Evolutionary conservation across 1,140 invertebrate genomes (phyloP), one percentile per base, ranked within the genome.

Genomic region (Tribolium castaneum): DNA sequence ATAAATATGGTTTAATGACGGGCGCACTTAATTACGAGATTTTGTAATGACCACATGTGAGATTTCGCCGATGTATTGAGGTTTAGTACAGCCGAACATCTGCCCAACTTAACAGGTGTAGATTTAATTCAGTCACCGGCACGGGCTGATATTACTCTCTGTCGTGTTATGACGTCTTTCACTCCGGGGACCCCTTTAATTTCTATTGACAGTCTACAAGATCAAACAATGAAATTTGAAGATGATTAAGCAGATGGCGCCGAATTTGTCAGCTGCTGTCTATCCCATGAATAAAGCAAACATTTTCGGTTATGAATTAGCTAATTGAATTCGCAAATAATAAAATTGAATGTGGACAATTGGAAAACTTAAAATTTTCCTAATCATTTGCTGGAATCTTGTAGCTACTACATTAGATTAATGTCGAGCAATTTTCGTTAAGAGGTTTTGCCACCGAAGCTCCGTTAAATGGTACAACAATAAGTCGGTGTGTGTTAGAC

Each of bases 231-330:
- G 71, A 54, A 73, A 73, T 73, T 73, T 73, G 49, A 73, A 73
- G 71, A 73, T 73, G 71, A 73, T 73, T 73, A 73, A 73, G 71
- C 71, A 73, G 45, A 73, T 73, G 71, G 71, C 71, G 71, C 71
- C 71, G 12, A 54, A 51, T 54, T 35, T 73, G 22, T 73, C 71
- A 73, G 71, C 71, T 73, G 71, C 52, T 54, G 71, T 73, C 52
- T 73, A 50, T 19, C 19, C 9, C 6, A 66, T 66, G 59, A 66
- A 66, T 66, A 66, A 66, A 66, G 45, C 59, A 66, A 66, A 66
- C 59, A 66, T 66, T 66, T 35, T 66, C 59, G 30, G 25, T 66
- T 9, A 66, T 66, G 12, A 66, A 52, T n/a, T 66, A 13, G n/a
- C 25, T 12, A 35, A 66, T 66, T 66, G 59, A 39, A 6, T 7